These are phyloP conservation scores for Hylia prasina DNA, from an alignment of 2,113 vertebrate genomes.

Conservation along the genomic window DNA sequence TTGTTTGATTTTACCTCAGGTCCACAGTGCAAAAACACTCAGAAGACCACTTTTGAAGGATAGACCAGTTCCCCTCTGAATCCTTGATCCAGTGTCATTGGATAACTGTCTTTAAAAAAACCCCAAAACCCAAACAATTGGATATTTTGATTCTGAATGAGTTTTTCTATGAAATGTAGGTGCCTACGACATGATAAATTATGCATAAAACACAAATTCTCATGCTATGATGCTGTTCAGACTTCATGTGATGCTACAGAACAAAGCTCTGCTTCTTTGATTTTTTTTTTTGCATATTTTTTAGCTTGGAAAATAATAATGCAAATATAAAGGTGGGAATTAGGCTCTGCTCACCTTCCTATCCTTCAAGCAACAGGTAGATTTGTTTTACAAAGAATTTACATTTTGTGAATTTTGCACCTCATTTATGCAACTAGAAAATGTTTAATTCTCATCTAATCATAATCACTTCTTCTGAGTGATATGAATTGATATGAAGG, in stretches of 20 bases:
- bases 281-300: neutral
- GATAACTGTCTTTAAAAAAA: neutral
- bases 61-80: neutral
- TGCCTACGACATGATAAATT: neutral
- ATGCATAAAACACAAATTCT: neutral
- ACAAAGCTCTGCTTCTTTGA: neutral
- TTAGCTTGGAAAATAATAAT: neutral
- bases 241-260: neutral
- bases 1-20: neutral
- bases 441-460: neutral
- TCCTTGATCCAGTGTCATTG: neutral
- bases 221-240: neutral
- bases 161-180: neutral
- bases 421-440: neutral
- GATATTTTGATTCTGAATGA: neutral
- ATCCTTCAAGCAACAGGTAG: neutral
- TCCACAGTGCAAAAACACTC: neutral
- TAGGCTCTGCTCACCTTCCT: neutral
- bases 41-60: neutral
- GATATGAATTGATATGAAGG: neutral
- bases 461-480: neutral
- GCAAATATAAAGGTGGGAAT: neutral
- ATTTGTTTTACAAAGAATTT: neutral
- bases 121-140: rapidly evolving
- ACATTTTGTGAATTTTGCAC: neutral